Evolutionary conservation across 2,888 invertebrate species (phyloP), one percentile per base, ranked within the genome.

Genomic region (Harpalus rubripes): DNA sequence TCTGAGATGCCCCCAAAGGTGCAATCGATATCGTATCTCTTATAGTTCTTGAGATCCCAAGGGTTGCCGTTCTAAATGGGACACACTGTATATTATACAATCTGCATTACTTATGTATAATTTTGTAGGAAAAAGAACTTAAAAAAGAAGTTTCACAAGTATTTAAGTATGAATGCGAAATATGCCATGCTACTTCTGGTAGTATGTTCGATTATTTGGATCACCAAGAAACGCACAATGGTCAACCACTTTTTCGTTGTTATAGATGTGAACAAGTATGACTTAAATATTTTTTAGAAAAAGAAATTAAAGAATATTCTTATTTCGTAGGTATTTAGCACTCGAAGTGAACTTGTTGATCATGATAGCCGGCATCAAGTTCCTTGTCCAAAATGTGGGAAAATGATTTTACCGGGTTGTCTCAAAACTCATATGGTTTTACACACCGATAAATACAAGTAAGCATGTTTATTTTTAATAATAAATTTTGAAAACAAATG

Each of bases 341-440:
- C 80, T 4, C 86, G 89, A 86, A 79, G 87, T 61, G 87, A 88
- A n/a, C 83, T 89, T 59, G 87, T 89, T 6, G 86, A 86, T 39
- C 89, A 89, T 82, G 89, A 89, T 76, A 87, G 81, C 82, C 88
- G 88, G 26, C 89, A 89, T 65, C 87, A 87, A 83, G 86, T 81
- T 8, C 86, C 88, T 2, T 89, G 89, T 85, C 88, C 88, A 0
- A 87, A 87, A 72, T 89, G 89, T 86, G 88, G 88, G 10, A 88
- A 88, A 86, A 84, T 87, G 81, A 87, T 89, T 68, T 85, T 88
- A 74, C 88, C 88, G 86, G 87, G 85, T 16, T 88, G 89, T 81
- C 87, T 89, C 88, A 88, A 89, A 81, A 85, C 88, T 16, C 89
- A 89, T 86, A 85, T 89, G 85, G 87, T 88, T 7, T 87, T 88